phyloP scores from a whole-genome alignment of 2,113 vertebrate species.

The Copsychus sechellarum region DNA sequence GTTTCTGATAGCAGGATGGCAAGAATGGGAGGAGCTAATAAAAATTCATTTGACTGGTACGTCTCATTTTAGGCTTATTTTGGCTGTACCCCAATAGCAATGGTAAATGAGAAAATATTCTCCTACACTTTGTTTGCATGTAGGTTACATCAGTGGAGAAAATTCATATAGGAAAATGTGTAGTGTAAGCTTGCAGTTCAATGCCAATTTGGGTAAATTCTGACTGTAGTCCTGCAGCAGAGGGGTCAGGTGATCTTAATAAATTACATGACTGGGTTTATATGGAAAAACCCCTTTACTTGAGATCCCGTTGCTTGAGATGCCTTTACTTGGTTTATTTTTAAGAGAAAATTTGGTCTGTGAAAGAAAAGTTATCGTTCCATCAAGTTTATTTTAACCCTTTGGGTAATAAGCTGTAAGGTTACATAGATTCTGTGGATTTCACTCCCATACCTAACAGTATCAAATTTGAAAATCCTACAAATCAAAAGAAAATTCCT shows the following conservation, averaged over 20 bases:
- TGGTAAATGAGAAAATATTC: background rate
- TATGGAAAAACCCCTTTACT: background rate
- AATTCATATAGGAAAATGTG: background rate
- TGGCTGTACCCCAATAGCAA: background rate
- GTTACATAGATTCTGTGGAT: background rate
- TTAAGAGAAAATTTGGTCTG: background rate
- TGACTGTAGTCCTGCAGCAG: background rate
- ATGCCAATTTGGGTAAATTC: background rate
- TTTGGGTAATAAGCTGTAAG: background rate
- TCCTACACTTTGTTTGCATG: background rate
- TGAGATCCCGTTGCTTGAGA: background rate
- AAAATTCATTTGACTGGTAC: background rate
- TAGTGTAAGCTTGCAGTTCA: background rate
- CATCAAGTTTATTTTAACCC: background rate
- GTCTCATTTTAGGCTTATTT: background rate
- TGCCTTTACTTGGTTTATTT: background rate
- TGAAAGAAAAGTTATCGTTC: background rate
- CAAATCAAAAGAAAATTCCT: background rate
- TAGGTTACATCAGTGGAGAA: background rate
- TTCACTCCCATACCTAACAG: background rate
- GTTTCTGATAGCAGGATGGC: background rate
- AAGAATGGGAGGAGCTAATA: background rate
- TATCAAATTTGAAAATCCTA: background rate
- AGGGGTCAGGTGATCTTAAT: background rate
- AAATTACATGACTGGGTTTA: background rate